These are phyloP conservation scores for Pygoscelis adeliae DNA, from an alignment of 2,113 vertebrate species.

Conservation along the genomic window DNA sequence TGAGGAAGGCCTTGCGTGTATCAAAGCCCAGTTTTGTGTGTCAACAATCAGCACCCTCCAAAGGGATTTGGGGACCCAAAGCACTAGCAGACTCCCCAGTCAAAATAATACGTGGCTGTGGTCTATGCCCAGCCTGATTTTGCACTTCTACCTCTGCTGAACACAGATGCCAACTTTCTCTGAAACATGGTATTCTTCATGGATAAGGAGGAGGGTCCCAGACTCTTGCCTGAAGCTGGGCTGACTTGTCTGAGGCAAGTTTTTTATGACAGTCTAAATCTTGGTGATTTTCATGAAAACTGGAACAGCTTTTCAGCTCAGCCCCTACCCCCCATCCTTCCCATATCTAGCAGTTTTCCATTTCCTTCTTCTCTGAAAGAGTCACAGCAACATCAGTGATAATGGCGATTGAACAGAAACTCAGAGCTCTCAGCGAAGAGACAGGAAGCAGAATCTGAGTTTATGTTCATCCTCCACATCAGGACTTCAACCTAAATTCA, in stretches of 20 bases:
- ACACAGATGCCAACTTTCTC: background rate
- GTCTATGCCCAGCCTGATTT: background rate
- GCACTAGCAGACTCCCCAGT: background rate
- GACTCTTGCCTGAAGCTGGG: background rate
- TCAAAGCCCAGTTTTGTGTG: background rate
- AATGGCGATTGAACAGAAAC: background rate
- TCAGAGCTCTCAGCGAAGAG: background rate
- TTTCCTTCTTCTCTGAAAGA: background rate
- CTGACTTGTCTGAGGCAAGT: background rate
- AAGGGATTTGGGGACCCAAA: background rate
- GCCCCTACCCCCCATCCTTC: background rate
- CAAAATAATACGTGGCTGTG: background rate
- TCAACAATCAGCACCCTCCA: background rate
- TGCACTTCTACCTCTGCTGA: background rate
- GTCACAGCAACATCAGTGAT: background rate
- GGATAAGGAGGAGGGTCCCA: background rate
- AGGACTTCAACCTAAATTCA: background rate
- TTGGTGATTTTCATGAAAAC: background rate
- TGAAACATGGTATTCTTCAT: background rate
- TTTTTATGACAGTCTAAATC: background rate
- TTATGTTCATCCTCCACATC: background rate
- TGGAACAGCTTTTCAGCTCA: background rate
- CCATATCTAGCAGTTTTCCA: background rate
- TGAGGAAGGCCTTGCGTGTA: background rate
- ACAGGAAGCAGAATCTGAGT: background rate